Conservation (phyloP, 2,113 vertebrate species). For the Hemiscyllium ocellatum region DNA sequence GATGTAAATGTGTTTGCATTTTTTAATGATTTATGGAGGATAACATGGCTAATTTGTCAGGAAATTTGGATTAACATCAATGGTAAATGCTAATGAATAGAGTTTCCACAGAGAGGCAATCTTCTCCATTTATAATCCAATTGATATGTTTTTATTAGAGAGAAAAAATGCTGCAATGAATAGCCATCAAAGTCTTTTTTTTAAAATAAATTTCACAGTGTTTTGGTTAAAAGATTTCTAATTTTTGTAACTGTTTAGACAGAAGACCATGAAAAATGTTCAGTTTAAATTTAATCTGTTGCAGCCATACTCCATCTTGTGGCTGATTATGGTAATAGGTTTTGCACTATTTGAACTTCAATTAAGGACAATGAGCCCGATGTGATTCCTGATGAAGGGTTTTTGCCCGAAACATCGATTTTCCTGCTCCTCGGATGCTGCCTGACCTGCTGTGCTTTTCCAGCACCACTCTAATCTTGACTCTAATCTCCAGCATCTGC, state of each 20-base stretch:
- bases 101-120: background rate
- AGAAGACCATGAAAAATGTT: background rate
- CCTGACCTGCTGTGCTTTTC: too few relatives aligned
- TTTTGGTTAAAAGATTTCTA: constrained; percentile 30
- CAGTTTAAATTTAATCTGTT: constrained; percentile 12
- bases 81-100: background rate
- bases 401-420: too few relatives aligned
- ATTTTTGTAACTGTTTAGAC: constrained; percentile 13
- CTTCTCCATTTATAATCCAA: constrained; percentile 32
- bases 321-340: background rate
- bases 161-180: background rate
- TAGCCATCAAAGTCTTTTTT: constrained; percentile 3
- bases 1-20: background rate
- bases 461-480: too few relatives aligned
- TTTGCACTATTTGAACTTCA: too few relatives aligned
- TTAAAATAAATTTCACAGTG: background rate
- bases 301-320: constrained; percentile 13
- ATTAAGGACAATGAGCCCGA: too few relatives aligned
- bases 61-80: constrained; percentile 4
- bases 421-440: too few relatives aligned
- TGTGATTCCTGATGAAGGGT: too few relatives aligned
- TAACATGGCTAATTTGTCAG: background rate
- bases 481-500: too few relatives aligned
- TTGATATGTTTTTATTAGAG: background rate
- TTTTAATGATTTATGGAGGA: background rate